phyloP scores from a whole-genome alignment of 2,888 invertebrate genomes.

The Plusia festucae region DNA sequence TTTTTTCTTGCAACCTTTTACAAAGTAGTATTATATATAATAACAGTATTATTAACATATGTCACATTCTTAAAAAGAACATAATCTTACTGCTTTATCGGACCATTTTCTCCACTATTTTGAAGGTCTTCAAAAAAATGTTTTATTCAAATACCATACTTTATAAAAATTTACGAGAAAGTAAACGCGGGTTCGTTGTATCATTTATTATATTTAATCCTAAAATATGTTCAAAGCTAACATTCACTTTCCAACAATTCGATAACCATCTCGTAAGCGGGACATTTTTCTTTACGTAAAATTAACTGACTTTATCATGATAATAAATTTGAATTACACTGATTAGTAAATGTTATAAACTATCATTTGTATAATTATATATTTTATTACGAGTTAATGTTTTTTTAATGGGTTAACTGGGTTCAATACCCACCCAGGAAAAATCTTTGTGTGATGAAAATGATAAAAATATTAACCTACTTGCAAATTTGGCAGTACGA shows the following conservation, averaged over 20 bases:
- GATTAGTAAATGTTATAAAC: background rate
- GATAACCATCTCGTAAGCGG: background rate
- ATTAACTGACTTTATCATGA: background rate
- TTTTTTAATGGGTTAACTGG: too few relatives aligned
- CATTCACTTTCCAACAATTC: conserved; percentile 8
- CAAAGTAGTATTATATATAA: too few relatives aligned
- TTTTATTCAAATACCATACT: too few relatives aligned
- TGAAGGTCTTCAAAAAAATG: background rate
- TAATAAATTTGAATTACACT: background rate
- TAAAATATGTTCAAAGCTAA: background rate
- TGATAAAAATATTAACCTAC: too few relatives aligned
- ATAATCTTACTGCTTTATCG: background rate
- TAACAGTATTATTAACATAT: too few relatives aligned
- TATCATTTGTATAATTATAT: too few relatives aligned
- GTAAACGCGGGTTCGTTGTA: background rate
- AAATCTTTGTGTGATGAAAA: too few relatives aligned
- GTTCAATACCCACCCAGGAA: too few relatives aligned
- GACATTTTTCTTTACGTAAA: background rate
- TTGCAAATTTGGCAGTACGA: too few relatives aligned
- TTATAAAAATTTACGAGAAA: background rate
- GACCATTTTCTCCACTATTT: background rate
- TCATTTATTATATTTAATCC: conserved; percentile 1
- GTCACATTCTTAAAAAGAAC: background rate
- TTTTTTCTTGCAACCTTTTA: too few relatives aligned
- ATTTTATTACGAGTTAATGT: too few relatives aligned